phyloP scores from a whole-genome alignment of 2,113 vertebrate genomes.

The Sminthopsis crassicaudata region DNA sequence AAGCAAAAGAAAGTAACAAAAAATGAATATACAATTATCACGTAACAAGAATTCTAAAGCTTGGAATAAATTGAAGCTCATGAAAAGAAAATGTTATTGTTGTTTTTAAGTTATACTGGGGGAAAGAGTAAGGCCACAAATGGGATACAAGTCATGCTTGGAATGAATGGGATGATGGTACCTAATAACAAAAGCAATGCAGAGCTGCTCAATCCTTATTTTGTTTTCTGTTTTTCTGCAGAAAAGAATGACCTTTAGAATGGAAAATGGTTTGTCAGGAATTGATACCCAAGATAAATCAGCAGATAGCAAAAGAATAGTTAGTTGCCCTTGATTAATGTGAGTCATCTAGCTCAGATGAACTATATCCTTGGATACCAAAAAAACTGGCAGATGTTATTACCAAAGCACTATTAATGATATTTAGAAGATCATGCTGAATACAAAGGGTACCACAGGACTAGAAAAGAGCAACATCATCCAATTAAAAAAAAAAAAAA shows the following conservation, averaged over 20 bases:
- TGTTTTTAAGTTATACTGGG: background rate
- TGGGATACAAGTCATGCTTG: background rate
- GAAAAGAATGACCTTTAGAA: background rate
- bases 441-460: background rate
- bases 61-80: background rate
- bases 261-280: background rate
- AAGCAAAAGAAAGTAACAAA: background rate
- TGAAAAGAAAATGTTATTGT: background rate
- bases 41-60: background rate
- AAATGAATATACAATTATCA: background rate
- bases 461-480: background rate
- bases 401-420: background rate
- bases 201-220: background rate
- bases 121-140: background rate
- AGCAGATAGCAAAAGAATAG: background rate
- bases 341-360: background rate
- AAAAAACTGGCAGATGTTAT: background rate
- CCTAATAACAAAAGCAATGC: background rate
- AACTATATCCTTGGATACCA: background rate
- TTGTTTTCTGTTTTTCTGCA: conserved; percentile 1
- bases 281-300: background rate
- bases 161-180: background rate
- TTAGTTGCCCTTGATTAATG: background rate
- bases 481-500: background rate
- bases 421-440: background rate